These are phyloP conservation scores for Motacilla alba DNA, from an alignment of 2,113 vertebrate genomes.

Conservation along the genomic window DNA sequence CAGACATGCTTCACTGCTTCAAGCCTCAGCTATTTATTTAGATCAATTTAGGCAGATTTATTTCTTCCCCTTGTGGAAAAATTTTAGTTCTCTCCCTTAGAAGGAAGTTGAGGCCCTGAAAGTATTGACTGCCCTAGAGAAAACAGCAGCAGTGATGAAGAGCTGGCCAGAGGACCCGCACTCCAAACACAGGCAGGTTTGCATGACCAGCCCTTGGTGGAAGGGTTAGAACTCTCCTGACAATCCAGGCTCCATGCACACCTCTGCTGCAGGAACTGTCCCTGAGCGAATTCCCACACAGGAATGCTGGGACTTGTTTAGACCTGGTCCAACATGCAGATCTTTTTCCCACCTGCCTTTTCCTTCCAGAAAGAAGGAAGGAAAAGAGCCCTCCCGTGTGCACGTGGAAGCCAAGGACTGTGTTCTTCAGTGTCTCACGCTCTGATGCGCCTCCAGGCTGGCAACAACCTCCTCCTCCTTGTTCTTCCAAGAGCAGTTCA, in stretches of 20 bases:
- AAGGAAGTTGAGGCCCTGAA: background rate
- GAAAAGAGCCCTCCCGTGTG: fast-evolving
- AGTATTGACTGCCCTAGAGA: background rate
- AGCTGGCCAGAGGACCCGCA: background rate
- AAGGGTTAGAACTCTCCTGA: background rate
- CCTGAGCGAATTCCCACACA: background rate
- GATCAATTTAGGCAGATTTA: background rate
- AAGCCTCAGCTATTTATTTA: background rate
- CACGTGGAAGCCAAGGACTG: background rate
- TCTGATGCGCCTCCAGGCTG: background rate
- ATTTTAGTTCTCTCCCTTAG: background rate
- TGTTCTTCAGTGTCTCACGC: background rate
- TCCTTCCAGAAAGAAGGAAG: no score
- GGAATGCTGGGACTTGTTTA: background rate
- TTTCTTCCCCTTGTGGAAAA: background rate
- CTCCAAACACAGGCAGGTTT: background rate
- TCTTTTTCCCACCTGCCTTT: background rate
- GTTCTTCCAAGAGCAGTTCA: background rate
- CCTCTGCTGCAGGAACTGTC: background rate
- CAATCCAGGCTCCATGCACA: background rate
- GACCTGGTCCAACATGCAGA: background rate
- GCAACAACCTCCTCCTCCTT: background rate
- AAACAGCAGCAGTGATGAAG: background rate
- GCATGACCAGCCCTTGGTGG: background rate
- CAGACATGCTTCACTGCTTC: background rate